Evolutionary conservation across 2,888 invertebrate species (phyloP).

Genomic region (Dryomyza anilis): DNA sequence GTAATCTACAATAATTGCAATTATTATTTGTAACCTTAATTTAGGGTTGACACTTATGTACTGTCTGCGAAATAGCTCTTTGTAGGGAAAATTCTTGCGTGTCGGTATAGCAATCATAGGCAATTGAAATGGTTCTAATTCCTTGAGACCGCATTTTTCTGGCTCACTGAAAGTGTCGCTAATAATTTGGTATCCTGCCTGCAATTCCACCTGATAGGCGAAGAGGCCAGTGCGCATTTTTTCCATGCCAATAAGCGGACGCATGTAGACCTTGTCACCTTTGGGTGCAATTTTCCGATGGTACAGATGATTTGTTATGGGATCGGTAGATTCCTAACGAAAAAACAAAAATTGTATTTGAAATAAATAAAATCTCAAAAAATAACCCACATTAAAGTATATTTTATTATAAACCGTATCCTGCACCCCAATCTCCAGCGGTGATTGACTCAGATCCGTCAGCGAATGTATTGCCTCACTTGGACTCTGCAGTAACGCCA

Average conservation of each 20-base stretch:
- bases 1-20: conserved; percentile 57
- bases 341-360: not conserved
- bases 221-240: conserved; percentile 65
- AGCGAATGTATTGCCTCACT: conserved; percentile 66
- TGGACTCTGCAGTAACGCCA: conserved; percentile 69
- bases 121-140: conserved; percentile 66
- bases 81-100: conserved; percentile 65
- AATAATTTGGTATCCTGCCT: conserved; percentile 67
- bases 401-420: conserved; percentile 67
- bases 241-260: conserved; percentile 65
- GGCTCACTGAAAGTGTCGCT: conserved; percentile 67
- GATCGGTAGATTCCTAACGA: conserved; percentile 64
- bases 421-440: conserved; percentile 66
- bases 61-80: conserved; percentile 64
- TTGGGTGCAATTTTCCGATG: conserved; percentile 65
- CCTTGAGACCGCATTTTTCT: conserved; percentile 69
- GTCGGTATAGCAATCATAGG: conserved; percentile 66
- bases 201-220: conserved; percentile 68
- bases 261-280: conserved; percentile 64
- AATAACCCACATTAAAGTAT: conserved; percentile 63
- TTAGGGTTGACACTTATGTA: conserved; percentile 33
- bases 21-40: not conserved
- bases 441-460: conserved; percentile 65
- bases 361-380: not conserved
- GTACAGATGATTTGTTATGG: conserved; percentile 64